Evolutionary conservation across 2,888 invertebrate species (phyloP), one percentile per base, ranked within the genome.

Genomic region (Tetanocera ferruginea): DNA sequence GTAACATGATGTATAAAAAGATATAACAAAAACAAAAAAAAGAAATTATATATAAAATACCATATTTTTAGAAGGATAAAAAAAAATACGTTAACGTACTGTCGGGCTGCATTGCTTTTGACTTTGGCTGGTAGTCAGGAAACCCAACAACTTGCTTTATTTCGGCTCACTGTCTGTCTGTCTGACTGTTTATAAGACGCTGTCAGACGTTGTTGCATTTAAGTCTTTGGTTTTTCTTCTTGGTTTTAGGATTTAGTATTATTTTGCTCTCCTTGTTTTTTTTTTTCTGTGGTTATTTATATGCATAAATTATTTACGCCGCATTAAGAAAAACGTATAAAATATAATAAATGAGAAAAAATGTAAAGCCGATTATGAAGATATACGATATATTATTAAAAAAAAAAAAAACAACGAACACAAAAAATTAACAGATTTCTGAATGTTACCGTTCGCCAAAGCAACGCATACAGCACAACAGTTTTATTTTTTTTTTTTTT

Each of bases 271-370:
- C 57, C 66, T 72, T 57, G 51, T 37, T 64, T 62, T 64, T 57
- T 62, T 66, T 74, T 69, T 76, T 79, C 72, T 72, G 77, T 69
- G 79, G 80, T 80, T 80, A 83, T 83, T 82, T 83, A 83, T 82
- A 80, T 80, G 81, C 82, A 82, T 82, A 81, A 82, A 83, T 87
- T 88, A 87, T 87, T 88, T 87, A 84, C 85, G 87, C 87, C 84
- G 88, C 86, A 87, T 87, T 88, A 88, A 83, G 83, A 76, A 75
- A 67, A 52, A 55, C 66, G 75, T 75, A 75, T 67, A 67, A 75
- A 75, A 75, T 74, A 78, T 79, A 66, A 78, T 71, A 79, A 76
- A 80, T 73, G 74, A 79, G 76, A 74, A 37, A 80, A 75, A 70
- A 74, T 52, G 19, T 70, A 76, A 71, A 78, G 64, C 75, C 75